These are phyloP conservation scores for Oxyruncus cristatus DNA, from an alignment of 2,113 vertebrate genomes.

Conservation along the genomic window DNA sequence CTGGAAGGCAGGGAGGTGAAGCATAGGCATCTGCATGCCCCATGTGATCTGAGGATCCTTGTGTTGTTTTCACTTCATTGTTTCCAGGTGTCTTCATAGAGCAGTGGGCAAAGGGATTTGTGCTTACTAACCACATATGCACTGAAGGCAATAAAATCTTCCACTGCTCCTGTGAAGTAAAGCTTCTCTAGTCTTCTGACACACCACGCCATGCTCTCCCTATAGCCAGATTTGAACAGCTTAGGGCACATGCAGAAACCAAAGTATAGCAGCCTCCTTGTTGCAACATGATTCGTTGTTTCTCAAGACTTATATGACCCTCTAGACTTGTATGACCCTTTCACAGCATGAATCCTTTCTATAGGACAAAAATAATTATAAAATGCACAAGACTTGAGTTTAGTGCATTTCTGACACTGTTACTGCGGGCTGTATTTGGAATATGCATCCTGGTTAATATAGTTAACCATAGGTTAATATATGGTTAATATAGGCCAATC, in stretches of 20 bases:
- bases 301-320: not conserved
- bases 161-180: not conserved
- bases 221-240: not conserved
- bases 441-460: not conserved
- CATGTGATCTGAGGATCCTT: not conserved
- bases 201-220: not conserved
- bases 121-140: not conserved
- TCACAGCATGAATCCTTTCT: not conserved
- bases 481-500: not conserved
- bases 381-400: not conserved
- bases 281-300: not conserved
- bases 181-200: not conserved
- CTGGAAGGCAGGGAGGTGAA: not conserved
- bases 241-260: not conserved
- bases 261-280: not conserved
- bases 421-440: not conserved
- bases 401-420: not conserved
- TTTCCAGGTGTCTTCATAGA: not conserved
- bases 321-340: not conserved
- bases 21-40: rapidly evolving
- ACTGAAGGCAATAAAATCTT: not conserved
- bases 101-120: not conserved
- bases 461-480: too few species aligned
- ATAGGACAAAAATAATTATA: not conserved
- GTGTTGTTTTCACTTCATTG: not conserved